Base-by-base conservation (phyloP, 2,113 vertebrate genomes). In the Calyptommatus sinebrachiatus region DNA sequence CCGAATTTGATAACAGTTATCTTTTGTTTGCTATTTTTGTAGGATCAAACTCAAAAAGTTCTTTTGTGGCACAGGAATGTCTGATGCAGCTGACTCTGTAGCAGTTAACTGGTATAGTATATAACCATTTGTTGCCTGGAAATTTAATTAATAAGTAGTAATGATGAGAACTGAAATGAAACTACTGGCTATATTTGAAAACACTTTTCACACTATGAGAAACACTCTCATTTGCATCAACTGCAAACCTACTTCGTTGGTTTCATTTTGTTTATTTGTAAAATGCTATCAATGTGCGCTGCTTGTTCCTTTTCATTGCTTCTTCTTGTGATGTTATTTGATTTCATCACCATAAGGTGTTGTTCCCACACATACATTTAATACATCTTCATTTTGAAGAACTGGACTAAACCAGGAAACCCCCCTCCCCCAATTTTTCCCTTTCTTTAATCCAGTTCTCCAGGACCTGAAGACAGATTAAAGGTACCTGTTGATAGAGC, bases 1-100 rank as follows among this genome's bases (percentile, higher is more conserved):
- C 11, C 74, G 66, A 3, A 1, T 78, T 81, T 75, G n/a, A 45
- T 78, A 83, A 77, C 77, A 63, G 81, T 89, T 88, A 73, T 61
- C 18, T 31, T 67, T 83, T 16, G 18, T 78, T 88, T 82, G 1
- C 63, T 85, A 4, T 28, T 11, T 87, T 85, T 89, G 2, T 73
- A 71, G 50, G 57, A 83, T 83, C 67, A 73, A 89, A 81, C 6
- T 1, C 24, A 76, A 63, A 85, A 73, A 66, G n/a, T 75, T 5
- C 2, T 0, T 73, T 86, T 84, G 22, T 53, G 66, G 5, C 21
- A 71, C 80, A 76, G 77, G 87, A 70, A 50, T 85, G 20, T 4
- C 2, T 35, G 31, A 7, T 73, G 65, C 46, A 78, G 76, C 7
- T 60, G 7, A 61, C 4, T 80, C 26, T 80, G 46, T 24, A 86